Base-by-base conservation (phyloP, 1,140 invertebrate genomes). In the Eupeodes corollae region DNA sequence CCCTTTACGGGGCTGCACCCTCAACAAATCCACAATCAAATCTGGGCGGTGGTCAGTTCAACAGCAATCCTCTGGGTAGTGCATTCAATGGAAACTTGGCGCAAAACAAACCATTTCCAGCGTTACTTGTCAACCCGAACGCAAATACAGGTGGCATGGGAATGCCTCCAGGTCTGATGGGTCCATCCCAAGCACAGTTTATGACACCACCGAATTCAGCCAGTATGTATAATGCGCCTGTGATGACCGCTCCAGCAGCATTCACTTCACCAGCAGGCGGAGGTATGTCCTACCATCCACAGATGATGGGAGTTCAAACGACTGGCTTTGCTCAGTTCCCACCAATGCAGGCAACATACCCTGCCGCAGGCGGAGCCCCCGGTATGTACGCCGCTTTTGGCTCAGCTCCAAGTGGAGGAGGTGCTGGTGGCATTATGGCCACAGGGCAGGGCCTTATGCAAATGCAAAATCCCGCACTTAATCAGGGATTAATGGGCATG, bases 1-100 rank as follows among this genome's bases (percentile, higher is more conserved):
- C 91, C 6, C 67, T 95, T 30, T 96, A 93, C 68, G 84, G 82
- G 52, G 85, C 79, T 56, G 73, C 74, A 11, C 76, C 77, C 6
- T 26, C 21, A 8, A 55, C 61, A 5, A 49, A 34, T 37, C 40
- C 47, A 1, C 15, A 31, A 11, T 40, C 49, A 9, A 66, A 65
- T 51, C 55, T 54, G 19, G 41, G 44, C 14, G 16, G 38, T 13
- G 34, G 19, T 3, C 63, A 66, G 43, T 48, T 61, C 53, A 60
- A 52, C 42, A 43, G 26, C 31, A 43, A 43, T 43, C 42, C 42
- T 3, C 14, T 43, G 13, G 21, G 12, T 8, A 18, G 42, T 43
- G 12, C 21, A 8, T 66, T 62, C 32, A 54, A 54, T 8, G 33
- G 39, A 14, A 38, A 42, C 6, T 40, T 49, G 31, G 33, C 41